Percentiles rank a stretch among this genome's conserved stretches.
Conservation (phyloP, 1,140 invertebrate species). For the Pogonomyrmex californicus region DNA sequence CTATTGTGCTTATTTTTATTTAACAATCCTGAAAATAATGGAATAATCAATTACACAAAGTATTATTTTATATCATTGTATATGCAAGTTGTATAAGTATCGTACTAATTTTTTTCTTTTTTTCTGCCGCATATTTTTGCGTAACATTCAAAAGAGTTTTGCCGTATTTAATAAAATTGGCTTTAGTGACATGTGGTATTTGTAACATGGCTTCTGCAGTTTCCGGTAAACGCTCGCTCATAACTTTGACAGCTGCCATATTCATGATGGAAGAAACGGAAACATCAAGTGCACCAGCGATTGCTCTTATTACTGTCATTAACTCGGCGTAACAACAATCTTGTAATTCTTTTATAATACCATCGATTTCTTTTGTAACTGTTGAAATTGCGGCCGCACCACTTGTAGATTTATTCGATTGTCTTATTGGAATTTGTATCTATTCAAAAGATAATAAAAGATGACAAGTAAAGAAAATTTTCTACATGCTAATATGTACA, state of each 20-base stretch:
- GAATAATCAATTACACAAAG: constrained; percentile 36
- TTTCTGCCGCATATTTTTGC: constrained; percentile 88
- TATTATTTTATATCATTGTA: constrained; percentile 8
- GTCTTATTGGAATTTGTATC: constrained; percentile 81
- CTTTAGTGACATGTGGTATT: constrained; percentile 95
- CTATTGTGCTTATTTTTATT: constrained; percentile 47
- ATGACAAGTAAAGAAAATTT: neutral
- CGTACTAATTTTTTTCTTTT: constrained; percentile 77
- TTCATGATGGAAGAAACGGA: constrained; percentile 89
- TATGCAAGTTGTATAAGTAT: neutral
- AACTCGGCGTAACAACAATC: constrained; percentile 87
- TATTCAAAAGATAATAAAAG: constrained; percentile 65
- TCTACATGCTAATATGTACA: neutral
- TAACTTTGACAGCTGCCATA: constrained; percentile 89
- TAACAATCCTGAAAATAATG: constrained; percentile 66
- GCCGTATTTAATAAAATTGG: constrained; percentile 96
- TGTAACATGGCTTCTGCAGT: constrained; percentile 92
- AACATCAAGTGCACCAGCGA: constrained; percentile 87
- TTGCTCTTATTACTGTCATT: constrained; percentile 85
- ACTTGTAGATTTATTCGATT: constrained; percentile 61
- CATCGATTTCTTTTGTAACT: constrained; percentile 80
- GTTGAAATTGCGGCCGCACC: constrained; percentile 77
- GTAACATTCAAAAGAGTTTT: constrained; percentile 92
- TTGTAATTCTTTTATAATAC: constrained; percentile 85
- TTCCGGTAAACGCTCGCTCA: constrained; percentile 93